Base-by-base conservation (phyloP, 1,140 invertebrate species). In the Philotrypesis tridentata region DNA sequence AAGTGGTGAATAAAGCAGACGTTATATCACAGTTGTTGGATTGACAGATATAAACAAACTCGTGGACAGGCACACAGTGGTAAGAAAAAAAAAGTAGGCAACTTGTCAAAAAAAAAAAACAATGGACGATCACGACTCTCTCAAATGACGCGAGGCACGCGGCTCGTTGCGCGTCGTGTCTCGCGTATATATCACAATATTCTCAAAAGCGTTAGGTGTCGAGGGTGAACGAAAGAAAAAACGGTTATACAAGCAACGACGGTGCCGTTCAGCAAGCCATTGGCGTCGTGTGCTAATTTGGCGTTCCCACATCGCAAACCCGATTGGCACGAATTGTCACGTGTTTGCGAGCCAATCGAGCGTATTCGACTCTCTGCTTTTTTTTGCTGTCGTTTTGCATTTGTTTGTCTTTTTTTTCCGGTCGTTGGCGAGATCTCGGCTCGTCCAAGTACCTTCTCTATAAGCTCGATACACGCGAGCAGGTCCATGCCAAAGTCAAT, bases 401-500 rank as follows among this genome's bases (percentile, higher is more conserved):
- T n/a, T n/a, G n/a, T n/a, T n/a, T n/a, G n/a, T n/a, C n/a, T 73
- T 63, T 40, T 75, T 74, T 37, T 67, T 14, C 72, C 68, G 81
- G 33, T 79, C 33, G 21, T 23, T 67, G 81, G 68, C 33, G 33
- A 75, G 70, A 77, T 9, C 27, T 75, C 17, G 0, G 27, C 75
- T 78, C 75, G 75, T 74, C n/a, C 68, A 79, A 76, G 77, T 95
- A 98, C 97, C 97, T 98, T 98, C 94, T 99, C 97, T 92, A 99
- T 98, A 85, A 99, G 94, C 93, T 98, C 97, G 94, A 99, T 98
- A 95, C 97, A 98, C 92, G 97, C 97, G 90, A 97, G 95, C 91
- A 99, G 95, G 93, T 98, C 97, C 97, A 99, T 98, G 93, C 97
- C 97, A 93, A 99, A 98, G 95, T 98, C 97, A 92, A 98, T 98